Conservation (phyloP, 1,140 invertebrate species). For the Drosophila punjabiensis region DNA sequence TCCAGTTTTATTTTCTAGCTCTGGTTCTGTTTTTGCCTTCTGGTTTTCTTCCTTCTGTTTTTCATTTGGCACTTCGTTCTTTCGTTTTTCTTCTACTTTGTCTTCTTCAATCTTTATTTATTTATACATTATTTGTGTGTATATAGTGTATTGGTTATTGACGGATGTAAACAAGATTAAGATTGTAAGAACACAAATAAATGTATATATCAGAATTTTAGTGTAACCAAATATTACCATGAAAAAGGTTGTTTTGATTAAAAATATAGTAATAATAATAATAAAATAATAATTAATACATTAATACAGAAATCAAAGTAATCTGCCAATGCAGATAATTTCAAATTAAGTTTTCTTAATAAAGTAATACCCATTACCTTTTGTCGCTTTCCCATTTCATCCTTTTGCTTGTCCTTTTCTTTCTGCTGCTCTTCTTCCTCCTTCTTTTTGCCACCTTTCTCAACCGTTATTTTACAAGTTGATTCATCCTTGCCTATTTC, state of each 20-base stretch:
- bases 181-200: constrained; percentile 1
- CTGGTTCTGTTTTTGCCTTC: not conserved
- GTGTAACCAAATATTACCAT: not conserved
- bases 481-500: constrained; percentile 94
- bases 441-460: constrained; percentile 79
- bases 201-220: not conserved
- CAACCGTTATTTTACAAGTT: constrained; percentile 90
- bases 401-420: constrained; percentile 80
- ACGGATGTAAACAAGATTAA: constrained; percentile 8
- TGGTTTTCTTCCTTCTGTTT: not conserved
- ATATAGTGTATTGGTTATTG: constrained; percentile 12
- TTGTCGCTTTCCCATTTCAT: constrained; percentile 58
- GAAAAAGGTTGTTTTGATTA: not conserved
- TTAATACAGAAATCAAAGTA: not conserved
- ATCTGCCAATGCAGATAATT: not conserved
- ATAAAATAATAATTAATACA: not conserved
- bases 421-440: constrained; percentile 72
- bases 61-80: not conserved
- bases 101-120: not conserved
- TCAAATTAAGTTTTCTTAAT: not conserved
- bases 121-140: not conserved
- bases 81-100: not conserved
- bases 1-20: not conserved
- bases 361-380: constrained; percentile 51
- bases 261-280: not conserved